These are phyloP conservation scores for Mixornis gularis DNA, from an alignment of 2,113 vertebrate genomes.

Conservation along the genomic window DNA sequence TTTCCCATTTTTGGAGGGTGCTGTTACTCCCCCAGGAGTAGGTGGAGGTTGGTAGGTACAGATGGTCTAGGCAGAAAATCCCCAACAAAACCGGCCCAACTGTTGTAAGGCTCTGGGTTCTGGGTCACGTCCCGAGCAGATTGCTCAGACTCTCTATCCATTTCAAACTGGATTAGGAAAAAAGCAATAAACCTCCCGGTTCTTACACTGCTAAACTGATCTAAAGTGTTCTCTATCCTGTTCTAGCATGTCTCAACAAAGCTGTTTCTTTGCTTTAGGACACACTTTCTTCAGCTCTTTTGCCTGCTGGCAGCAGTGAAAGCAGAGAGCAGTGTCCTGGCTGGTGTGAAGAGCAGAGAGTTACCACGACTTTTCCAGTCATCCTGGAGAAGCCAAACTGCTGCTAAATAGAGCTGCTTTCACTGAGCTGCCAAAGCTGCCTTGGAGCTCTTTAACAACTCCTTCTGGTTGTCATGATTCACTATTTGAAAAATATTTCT, in stretches of 20 bases:
- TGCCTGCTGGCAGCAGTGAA: background rate
- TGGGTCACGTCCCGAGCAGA: background rate
- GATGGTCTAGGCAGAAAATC: background rate
- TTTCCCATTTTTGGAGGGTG: background rate
- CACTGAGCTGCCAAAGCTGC: background rate
- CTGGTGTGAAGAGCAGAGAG: background rate
- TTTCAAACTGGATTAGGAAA: background rate
- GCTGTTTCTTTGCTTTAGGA: background rate
- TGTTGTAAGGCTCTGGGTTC: background rate
- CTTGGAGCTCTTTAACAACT: background rate
- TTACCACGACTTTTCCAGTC: background rate
- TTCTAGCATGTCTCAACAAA: background rate
- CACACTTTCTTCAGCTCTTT: background rate
- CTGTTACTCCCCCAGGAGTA: background rate
- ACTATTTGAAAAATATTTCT: background rate
- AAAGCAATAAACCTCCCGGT: background rate
- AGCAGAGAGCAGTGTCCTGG: background rate
- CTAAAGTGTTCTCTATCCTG: background rate
- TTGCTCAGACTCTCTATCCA: background rate
- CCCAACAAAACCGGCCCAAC: background rate
- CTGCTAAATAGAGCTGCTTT: background rate
- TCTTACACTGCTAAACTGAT: background rate
- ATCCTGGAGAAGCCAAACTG: background rate
- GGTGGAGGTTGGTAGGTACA: background rate
- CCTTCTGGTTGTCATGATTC: background rate